Percentiles rank a stretch among this genome's conserved stretches.
Evolutionary conservation across 2,113 vertebrate species (phyloP).

Genomic region (Odobenus rosmarus): DNA sequence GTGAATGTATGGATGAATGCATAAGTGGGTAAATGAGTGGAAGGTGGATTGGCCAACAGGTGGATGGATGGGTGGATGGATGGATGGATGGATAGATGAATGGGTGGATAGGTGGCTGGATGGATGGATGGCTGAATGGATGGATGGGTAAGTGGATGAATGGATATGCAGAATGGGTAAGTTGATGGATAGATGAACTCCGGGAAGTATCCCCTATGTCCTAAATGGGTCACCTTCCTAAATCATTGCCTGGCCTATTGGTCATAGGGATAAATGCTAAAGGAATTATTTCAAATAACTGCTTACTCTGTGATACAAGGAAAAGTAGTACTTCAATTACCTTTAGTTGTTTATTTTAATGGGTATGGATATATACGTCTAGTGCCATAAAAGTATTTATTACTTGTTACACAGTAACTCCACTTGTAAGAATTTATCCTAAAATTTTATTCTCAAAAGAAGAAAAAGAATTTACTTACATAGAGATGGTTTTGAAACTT

Average conservation of each 20-base stretch:
- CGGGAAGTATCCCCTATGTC: neutral
- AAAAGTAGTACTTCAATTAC: neutral
- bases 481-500: neutral
- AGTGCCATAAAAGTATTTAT: neutral
- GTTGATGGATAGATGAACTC: neutral
- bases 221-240: neutral
- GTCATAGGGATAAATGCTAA: neutral
- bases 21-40: no score
- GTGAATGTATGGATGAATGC: neutral
- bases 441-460: neutral
- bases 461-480: neutral
- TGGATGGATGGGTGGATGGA: neutral
- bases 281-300: slow-evolving; percentile 28
- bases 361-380: neutral
- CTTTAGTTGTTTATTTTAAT: slow-evolving; percentile 15
- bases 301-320: neutral
- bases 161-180: neutral
- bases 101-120: neutral
- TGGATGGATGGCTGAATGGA: neutral
- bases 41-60: no score
- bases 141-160: neutral
- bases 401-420: neutral
- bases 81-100: neutral
- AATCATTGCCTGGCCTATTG: neutral
- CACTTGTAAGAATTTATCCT: neutral